These are phyloP conservation scores for Saccostrea glomerata DNA, from an alignment of 1,140 invertebrate genomes.

Conservation along the genomic window DNA sequence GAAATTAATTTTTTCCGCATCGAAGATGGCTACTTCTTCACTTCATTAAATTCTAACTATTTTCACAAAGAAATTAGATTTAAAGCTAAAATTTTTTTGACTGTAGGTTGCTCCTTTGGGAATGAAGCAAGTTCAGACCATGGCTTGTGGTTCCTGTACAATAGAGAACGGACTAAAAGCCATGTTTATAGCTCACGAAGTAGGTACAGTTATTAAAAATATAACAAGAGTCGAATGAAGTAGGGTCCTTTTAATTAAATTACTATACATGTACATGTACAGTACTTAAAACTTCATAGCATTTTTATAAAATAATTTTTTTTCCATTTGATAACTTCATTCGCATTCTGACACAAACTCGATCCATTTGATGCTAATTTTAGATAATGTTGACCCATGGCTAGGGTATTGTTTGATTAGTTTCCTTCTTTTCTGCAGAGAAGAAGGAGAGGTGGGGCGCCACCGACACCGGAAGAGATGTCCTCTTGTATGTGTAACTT, in stretches of 20 bases:
- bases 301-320: background rate
- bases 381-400: background rate
- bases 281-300: background rate
- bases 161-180: constrained; percentile 27
- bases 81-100: background rate
- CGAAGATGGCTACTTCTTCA: background rate
- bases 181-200: constrained; percentile 16
- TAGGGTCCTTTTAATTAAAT: background rate
- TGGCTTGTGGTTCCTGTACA: constrained; percentile 13
- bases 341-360: background rate
- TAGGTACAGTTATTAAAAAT: background rate
- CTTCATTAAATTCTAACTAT: background rate
- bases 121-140: background rate
- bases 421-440: constrained; percentile 33
- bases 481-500: constrained; percentile 91
- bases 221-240: background rate
- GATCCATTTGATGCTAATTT: background rate
- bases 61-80: background rate
- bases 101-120: background rate
- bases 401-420: background rate
- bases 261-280: too few relatives aligned
- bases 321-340: too few relatives aligned
- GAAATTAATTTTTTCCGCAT: background rate
- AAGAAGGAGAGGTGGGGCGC: constrained; percentile 83
- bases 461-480: constrained; percentile 89